phyloP scores from a whole-genome alignment of 2,888 invertebrate species.

The Drosophila borealis region DNA sequence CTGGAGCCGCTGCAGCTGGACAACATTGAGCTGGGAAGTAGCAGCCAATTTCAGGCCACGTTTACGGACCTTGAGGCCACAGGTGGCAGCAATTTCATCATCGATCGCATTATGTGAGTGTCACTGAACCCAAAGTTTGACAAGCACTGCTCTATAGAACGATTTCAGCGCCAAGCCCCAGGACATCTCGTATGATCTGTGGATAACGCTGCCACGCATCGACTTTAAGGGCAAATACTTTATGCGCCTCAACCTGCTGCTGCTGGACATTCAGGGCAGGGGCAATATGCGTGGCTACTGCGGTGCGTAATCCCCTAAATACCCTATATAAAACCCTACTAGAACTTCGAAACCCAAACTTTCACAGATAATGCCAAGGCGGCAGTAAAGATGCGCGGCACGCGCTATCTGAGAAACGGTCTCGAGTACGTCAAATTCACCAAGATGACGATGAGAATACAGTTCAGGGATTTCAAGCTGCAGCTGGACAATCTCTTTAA shows the following conservation, averaged over 20 bases:
- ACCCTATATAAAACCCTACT: accelerated
- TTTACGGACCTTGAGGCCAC: conserved; percentile 82
- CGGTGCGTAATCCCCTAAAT: conserved; percentile 60
- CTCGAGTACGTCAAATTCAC: conserved; percentile 83
- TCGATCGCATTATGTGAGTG: conserved; percentile 83
- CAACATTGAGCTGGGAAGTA: conserved; percentile 82
- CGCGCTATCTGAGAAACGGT: conserved; percentile 74
- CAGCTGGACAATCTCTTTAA: conserved; percentile 84
- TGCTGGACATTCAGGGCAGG: conserved; percentile 83
- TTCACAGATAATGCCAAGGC: conserved; percentile 83
- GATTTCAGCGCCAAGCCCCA: conserved; percentile 80
- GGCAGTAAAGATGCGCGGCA: conserved; percentile 82
- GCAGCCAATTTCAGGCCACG: conserved; percentile 82
- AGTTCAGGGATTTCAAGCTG: conserved; percentile 81
- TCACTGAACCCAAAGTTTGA: neutral
- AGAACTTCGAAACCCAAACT: neutral
- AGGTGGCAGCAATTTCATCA: conserved; percentile 84
- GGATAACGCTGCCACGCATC: conserved; percentile 82
- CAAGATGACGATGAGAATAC: conserved; percentile 81
- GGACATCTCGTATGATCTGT: conserved; percentile 82
- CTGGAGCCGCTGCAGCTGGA: conserved; percentile 83
- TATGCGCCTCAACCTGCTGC: conserved; percentile 81
- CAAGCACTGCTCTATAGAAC: no score
- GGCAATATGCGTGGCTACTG: conserved; percentile 83
- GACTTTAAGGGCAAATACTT: conserved; percentile 83